These are phyloP conservation scores for Endomychus coccineus DNA, from an alignment of 2,888 invertebrate species.

Conservation along the genomic window DNA sequence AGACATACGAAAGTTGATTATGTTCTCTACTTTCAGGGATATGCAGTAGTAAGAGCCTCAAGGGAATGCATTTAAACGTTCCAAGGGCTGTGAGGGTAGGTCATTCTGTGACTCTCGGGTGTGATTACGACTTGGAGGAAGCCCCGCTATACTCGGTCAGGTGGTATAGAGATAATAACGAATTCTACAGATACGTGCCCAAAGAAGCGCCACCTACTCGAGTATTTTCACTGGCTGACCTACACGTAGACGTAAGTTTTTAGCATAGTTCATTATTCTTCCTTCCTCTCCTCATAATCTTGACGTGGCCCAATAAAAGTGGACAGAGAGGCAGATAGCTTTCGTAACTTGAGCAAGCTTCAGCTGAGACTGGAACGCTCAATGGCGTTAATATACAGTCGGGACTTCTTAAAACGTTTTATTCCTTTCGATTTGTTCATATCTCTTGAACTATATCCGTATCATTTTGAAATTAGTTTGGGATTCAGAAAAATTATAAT, in stretches of 20 bases:
- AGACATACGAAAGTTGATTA: no score
- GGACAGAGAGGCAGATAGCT: no score
- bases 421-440: no score
- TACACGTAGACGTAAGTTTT: slow-evolving; percentile 64
- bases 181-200: slow-evolving; percentile 71
- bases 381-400: no score
- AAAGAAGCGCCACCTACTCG: slow-evolving; percentile 62
- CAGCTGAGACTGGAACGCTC: no score
- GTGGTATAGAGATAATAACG: slow-evolving; percentile 66
- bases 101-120: slow-evolving; percentile 41
- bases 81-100: slow-evolving; percentile 41
- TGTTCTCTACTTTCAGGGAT: slow-evolving; percentile 35
- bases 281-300: no score
- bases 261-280: background rate
- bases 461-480: no score
- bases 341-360: no score
- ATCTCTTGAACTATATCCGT: no score
- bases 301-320: no score
- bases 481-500: no score
- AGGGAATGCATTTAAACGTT: slow-evolving; percentile 38
- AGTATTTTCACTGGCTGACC: slow-evolving; percentile 59
- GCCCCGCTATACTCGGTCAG: slow-evolving; percentile 66
- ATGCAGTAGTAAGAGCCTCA: slow-evolving; percentile 35
- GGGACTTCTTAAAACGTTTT: no score
- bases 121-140: slow-evolving; percentile 42